Evolutionary conservation across 2,113 vertebrate genomes (phyloP).

Genomic region (Cyphomyrus plagiostoma): DNA sequence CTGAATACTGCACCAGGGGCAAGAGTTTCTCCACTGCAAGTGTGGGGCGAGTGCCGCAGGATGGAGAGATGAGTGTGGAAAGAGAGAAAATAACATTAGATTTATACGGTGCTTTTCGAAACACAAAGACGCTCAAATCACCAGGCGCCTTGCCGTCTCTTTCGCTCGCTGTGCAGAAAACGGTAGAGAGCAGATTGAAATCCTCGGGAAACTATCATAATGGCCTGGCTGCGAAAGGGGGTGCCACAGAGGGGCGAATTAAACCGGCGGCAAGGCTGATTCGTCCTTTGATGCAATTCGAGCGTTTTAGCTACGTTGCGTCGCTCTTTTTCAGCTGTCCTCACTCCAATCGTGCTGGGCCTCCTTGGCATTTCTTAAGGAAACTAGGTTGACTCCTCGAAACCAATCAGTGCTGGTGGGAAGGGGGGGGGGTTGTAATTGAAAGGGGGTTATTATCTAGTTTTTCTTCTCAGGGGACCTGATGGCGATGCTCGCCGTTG

Average conservation of each 20-base stretch:
- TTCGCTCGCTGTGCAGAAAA: slow-evolving; percentile 49
- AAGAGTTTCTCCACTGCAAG: not conserved
- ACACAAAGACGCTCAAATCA: not conserved
- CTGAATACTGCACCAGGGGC: not conserved
- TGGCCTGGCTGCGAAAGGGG: not conserved
- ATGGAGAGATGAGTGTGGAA: not conserved
- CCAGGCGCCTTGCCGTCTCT: slow-evolving; percentile 29
- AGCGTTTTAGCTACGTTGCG: not conserved
- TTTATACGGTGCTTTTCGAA: not conserved
- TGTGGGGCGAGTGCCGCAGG: not conserved
- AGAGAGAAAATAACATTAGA: not conserved
- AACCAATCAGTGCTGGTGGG: not conserved
- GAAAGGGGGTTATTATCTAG: not conserved
- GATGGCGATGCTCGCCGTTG: not conserved
- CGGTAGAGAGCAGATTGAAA: slow-evolving; percentile 58
- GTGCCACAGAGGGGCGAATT: slow-evolving; percentile 7
- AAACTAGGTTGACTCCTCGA: not conserved
- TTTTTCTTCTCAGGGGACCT: not conserved
- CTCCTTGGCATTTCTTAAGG: not conserved
- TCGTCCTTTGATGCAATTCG: slow-evolving; percentile 23
- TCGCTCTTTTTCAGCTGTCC: not conserved
- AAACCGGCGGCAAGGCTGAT: not conserved
- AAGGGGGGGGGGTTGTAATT: not conserved
- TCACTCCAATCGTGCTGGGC: not conserved
- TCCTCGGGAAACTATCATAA: slow-evolving; percentile 30